Evolutionary conservation across 2,113 vertebrate genomes (phyloP).

Genomic region (Polyodon spathula): DNA sequence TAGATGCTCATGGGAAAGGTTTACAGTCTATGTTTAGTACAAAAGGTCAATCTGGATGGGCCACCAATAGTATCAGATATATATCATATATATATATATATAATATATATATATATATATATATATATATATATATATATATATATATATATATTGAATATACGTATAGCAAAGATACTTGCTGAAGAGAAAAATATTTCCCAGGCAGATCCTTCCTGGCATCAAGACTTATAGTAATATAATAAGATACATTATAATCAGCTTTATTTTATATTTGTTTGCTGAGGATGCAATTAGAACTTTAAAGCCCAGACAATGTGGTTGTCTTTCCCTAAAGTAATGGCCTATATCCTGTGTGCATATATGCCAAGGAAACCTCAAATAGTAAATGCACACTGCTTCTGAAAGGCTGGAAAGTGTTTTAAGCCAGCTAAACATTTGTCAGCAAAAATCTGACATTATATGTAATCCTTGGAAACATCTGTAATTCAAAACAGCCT

Average conservation of each 20-base stretch:
- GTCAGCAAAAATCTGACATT: conserved; percentile 45
- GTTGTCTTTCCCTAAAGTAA: conserved; percentile 49
- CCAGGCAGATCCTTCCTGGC: too few relatives aligned
- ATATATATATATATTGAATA: too few relatives aligned
- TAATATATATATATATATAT: too few relatives aligned
- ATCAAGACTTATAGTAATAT: not conserved
- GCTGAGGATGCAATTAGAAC: conserved; percentile 47
- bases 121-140: too few relatives aligned
- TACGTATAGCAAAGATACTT: too few relatives aligned
- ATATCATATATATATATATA: too few relatives aligned
- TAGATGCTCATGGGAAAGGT: too few relatives aligned
- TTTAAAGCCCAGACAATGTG: conserved; percentile 45
- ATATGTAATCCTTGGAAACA: conserved; percentile 41
- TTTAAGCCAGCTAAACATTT: conserved; percentile 44
- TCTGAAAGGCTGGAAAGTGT: conserved; percentile 41
- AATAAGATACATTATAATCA: conserved; percentile 52
- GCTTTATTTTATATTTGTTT: conserved; percentile 54
- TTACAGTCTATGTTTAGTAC: too few relatives aligned
- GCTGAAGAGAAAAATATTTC: too few relatives aligned
- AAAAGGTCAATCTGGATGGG: too few relatives aligned
- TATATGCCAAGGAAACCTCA: conserved; percentile 45
- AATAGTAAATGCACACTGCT: conserved; percentile 37
- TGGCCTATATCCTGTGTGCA: conserved; percentile 45
- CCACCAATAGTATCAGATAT: too few relatives aligned
- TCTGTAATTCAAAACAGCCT: conserved; percentile 31